Conservation (phyloP, 2,888 invertebrate species). For the Dusona sp. region DNA sequence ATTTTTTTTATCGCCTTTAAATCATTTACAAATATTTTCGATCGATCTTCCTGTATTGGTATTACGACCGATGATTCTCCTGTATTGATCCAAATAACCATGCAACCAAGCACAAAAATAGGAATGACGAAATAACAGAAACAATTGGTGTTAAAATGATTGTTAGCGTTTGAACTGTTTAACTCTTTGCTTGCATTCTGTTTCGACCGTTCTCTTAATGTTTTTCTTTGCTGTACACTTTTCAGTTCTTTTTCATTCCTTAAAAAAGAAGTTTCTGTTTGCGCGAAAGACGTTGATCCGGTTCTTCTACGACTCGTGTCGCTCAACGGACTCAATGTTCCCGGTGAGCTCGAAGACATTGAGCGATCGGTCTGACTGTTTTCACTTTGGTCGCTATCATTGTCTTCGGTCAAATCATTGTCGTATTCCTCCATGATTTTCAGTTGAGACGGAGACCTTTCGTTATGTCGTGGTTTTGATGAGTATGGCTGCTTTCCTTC, state of each 20-base stretch:
- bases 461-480: background rate
- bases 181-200: background rate
- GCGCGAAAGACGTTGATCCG: background rate
- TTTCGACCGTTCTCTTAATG: background rate
- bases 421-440: background rate
- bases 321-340: background rate
- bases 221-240: background rate
- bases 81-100: background rate
- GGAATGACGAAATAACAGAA: background rate
- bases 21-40: slow-evolving; percentile 54
- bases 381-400: background rate
- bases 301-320: too few relatives aligned
- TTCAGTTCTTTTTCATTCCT: background rate
- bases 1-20: slow-evolving; percentile 58
- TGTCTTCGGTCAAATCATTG: background rate
- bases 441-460: background rate
- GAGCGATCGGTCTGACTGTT: background rate
- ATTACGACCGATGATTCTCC: background rate
- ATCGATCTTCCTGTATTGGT: background rate
- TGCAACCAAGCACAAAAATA: background rate
- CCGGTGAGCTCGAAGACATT: background rate
- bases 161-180: background rate
- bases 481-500: background rate
- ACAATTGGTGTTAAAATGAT: background rate
- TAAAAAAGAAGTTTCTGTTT: background rate